phyloP scores from a whole-genome alignment of 2,888 invertebrate genomes.

The Tetanocera ferruginea region DNA sequence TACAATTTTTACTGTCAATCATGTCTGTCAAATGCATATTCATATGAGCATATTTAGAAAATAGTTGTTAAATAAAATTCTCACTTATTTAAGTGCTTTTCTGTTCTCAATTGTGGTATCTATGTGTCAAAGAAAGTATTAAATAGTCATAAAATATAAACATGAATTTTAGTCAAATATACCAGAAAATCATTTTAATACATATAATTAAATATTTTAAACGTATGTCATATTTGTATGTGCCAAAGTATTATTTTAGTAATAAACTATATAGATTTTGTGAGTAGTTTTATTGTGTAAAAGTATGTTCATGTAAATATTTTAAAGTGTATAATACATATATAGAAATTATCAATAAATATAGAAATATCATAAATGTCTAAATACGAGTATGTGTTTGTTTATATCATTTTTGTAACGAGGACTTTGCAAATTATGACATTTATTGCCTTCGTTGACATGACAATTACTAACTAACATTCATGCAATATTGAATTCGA shows the following conservation, averaged over 20 bases:
- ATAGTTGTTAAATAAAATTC: too few species aligned
- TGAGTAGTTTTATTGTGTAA: not conserved
- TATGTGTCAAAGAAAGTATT: conserved; percentile 24
- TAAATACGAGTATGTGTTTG: not conserved
- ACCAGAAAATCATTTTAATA: conserved; percentile 32
- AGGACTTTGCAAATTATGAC: not conserved
- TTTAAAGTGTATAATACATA: not conserved
- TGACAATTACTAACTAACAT: too few species aligned
- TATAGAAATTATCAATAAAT: conserved; percentile 11
- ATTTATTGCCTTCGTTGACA: too few species aligned
- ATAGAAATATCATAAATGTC: not conserved
- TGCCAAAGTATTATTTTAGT: conserved; percentile 29
- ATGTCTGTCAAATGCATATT: not conserved
- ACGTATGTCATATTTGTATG: not conserved
- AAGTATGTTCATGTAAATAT: not conserved
- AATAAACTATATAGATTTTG: not conserved
- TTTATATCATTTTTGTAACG: not conserved
- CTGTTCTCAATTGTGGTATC: conserved; percentile 1
- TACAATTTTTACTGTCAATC: not conserved
- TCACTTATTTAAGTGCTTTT: too few species aligned
- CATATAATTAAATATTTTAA: not conserved
- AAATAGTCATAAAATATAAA: conserved; percentile 26
- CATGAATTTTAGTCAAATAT: conserved; percentile 30
- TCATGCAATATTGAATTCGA: too few species aligned
- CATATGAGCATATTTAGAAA: not conserved